Base-by-base conservation (phyloP, 2,113 vertebrate species). In the Hemibagrus wyckioides region DNA sequence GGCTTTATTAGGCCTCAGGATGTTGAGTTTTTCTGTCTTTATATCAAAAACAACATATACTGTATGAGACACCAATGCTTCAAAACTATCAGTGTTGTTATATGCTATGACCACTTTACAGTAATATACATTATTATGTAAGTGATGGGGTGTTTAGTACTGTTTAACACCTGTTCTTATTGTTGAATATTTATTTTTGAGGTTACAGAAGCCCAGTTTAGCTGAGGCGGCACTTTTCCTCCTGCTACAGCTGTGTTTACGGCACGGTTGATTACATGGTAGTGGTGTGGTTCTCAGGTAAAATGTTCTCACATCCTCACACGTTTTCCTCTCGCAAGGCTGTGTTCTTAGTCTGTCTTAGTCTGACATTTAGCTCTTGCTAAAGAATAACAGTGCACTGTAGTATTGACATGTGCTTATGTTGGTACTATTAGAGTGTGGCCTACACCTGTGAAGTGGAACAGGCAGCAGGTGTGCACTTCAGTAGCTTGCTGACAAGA, bases 191-290 rank as follows among this genome's bases (percentile, higher is more conserved):
- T 52, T 56, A 33, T 59, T 81, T 44, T 44, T 2, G 8, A 82
- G 36, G 57, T 44, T 82, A n/a, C 33, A 61, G 56, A 41, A n/a
- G 21, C 56, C 80, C 36, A 61, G 56, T 44, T 82, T 82, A 44
- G 21, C 33, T 8, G 36, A 82, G 56, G 36, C 41, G 39, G 56
- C 36, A 17, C 80, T 44, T 82, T 61, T 61, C 56, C 23, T 39
- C 56, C 80, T 82, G 56, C 56, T 82, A 17, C 56, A 61, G 36
- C 80, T 41, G 80, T 82, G 13, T 39, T 81, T 81, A 81, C 5
- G 39, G 33, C 2, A 1, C 28, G 33, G 48, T 52, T 19, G n/a
- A 82, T 61, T 81, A 59, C 54, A 81, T 59, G 54, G 54, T 81
- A 39, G 33, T 82, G 80, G 33, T 57, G 17, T 59, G 25, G 21